Evolutionary conservation across 2,888 invertebrate species (phyloP), one percentile per base, ranked within the genome.

Genomic region (Xestia sexstrigata): DNA sequence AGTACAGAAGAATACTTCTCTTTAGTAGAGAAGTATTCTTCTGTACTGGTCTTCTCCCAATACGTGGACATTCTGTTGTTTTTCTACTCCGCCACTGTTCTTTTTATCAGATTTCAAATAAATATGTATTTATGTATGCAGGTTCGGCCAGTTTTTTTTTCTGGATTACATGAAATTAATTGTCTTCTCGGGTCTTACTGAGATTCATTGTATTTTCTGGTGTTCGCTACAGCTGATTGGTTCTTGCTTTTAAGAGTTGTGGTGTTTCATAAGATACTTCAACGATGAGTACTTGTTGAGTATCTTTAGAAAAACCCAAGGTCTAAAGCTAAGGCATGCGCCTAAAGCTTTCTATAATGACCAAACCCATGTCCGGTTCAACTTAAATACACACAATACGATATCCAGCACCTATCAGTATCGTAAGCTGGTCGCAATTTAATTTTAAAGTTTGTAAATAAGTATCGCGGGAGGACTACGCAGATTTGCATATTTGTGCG

Each of bases 401-500:
- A 84, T 86, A 90, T 89, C 79, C 88, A 87, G 82, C 84, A 83
- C 88, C 89, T 90, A 91, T 92, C 91, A 89, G 87, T 89, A 87
- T 87, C 88, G 86, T 88, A 88, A 89, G 87, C 86, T 87, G 87
- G 89, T 84, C 89, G 78, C 91, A 93, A 94, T 93, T 93, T 91
- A 92, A 94, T 94, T 93, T 91, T 90, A 93, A 94, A 94, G 93
- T 94, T 93, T 90, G 84, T 88, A 89, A 87, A 87, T 88, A 88
- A 92, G 91, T 92, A 90, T 90, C 88, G 89, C 86, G 85, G 84
- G 87, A 87, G 91, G 90, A 89, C 84, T 83, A 76, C 73, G 82
- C 79, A 84, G 90, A 95, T 95, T 95, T 93, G 92, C 95, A 95
- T 95, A 95, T 94, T 93, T 94, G 94, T 94, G 93, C 93, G 94